Base-by-base conservation (phyloP, 2,797 vertebrate genomes). In the Ciconia nigra region DNA sequence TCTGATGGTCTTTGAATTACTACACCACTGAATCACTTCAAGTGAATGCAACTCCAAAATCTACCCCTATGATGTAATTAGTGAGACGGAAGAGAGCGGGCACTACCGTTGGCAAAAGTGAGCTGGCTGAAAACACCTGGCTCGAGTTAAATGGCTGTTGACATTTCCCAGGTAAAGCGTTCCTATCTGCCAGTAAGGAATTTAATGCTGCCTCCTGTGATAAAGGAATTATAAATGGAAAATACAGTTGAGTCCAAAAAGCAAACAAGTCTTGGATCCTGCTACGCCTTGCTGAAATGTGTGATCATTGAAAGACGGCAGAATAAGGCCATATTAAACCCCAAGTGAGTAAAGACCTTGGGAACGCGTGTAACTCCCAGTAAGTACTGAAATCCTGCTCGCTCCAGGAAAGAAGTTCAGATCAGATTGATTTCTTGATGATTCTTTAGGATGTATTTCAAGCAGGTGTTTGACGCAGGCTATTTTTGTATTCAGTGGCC, bases 1-100 rank as follows among this genome's bases (percentile, higher is more conserved):
- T 94, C 90, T 28, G 66, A 55, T 88, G 93, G 89, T 92, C 96
- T 93, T 95, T 66, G 80, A 92, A 77, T 67, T 83, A 77, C 65
- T 37, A 37, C 95, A 79, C 73, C 91, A 90, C 62, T 62, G 70
- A 88, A 65, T 74, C 58, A 35, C 67, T 84, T 71, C 81, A 44
- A 80, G 72, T 49, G 76, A 96, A 73, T 7, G 18, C 73, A 84
- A 42, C 58, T 46, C 80, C 71, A 37, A 78, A 94, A 54, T 52
- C 58, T 65, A 24, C 69, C 54, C n/a, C 58, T 44, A 21, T 15
- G 55, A 44, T 42, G 69, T 22, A 44, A 57, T 52, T 62, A 63
- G 59, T 41, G 58, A 65, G 61, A 28, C 0, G 26, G 90, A 85
- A 70, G 14, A 39, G 66, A 58, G 81, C 2, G 6, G 69, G 73